Percentiles rank a stretch among this genome's conserved stretches.
phyloP scores from a whole-genome alignment of 2,888 invertebrate species.

The Charanyca ferruginea region DNA sequence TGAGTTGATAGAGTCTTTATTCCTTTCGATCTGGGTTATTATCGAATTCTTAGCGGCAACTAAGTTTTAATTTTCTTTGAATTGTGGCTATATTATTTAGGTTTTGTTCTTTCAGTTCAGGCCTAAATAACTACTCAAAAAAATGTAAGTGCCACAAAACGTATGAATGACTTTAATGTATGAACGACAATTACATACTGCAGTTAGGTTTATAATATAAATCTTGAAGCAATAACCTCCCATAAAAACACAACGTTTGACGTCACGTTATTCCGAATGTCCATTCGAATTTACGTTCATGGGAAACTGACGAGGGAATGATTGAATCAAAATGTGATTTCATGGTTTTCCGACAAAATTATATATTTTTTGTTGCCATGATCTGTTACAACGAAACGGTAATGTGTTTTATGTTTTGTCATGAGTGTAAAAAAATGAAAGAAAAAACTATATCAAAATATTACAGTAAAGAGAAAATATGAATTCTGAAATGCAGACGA shows the following conservation, averaged over 20 bases:
- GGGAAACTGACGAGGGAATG: constrained; percentile 31
- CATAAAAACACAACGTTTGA: constrained; percentile 5
- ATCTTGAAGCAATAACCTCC: constrained; percentile 5
- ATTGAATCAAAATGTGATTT: constrained; percentile 44
- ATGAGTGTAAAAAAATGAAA: neutral
- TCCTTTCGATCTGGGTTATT: too few relatives aligned
- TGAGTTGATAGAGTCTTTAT: too few relatives aligned
- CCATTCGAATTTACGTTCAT: constrained; percentile 43
- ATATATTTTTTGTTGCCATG: constrained; percentile 29
- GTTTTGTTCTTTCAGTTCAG: too few relatives aligned
- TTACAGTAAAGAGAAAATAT: neutral
- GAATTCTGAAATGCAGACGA: neutral
- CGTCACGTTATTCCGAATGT: constrained; percentile 19
- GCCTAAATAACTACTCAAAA: too few relatives aligned
- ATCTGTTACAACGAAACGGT: neutral
- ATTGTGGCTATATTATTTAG: too few relatives aligned
- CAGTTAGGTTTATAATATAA: constrained; percentile 1
- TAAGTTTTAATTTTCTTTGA: too few relatives aligned
- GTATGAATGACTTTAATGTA: too few relatives aligned
- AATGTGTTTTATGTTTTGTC: neutral
- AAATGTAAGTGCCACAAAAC: too few relatives aligned
- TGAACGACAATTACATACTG: neutral
- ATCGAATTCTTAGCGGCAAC: too few relatives aligned
- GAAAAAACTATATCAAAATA: neutral
- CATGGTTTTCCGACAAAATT: constrained; percentile 37